Evolutionary conservation across 2,888 invertebrate species (phyloP), one percentile per base, ranked within the genome.

Genomic region (Noctuana brunneofusca): DNA sequence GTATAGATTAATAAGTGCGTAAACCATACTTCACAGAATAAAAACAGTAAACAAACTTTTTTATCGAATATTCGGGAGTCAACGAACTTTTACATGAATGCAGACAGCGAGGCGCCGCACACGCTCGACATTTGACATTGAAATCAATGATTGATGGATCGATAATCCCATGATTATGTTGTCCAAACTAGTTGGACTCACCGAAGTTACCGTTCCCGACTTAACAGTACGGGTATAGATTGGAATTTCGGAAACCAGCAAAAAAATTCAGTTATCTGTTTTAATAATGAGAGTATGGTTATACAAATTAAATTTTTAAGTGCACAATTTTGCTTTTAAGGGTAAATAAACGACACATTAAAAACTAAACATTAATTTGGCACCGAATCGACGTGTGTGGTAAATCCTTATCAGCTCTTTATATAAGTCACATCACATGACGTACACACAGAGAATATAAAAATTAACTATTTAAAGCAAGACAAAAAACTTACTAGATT

Each of bases 41-140:
- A 41, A 52, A 43, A 32, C 41, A 38, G 43, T 22, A 60, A 32
- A 60, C 59, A 60, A 60, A 60, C 32, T 18, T 41, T 59, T 55
- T 55, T 55, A 12, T 24, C 32, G 57, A 57, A 35, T 43, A 62
- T 64, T 64, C 32, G 55, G 63, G 54, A 65, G 81, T 83, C 82
- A 76, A 75, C 72, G 80, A 84, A 78, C 87, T 74, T 66, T 48
- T 68, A 65, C 69, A 71, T 76, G 75, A 76, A 79, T 74, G 74
- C 75, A 87, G 87, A 87, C 87, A 72, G 80, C 75, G 52, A 80
- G 88, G 87, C 87, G 87, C 88, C 88, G 74, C 71, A 64, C 60
- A 43, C 41, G 43, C 22, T 54, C 43, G 65, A 75, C 78, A 79
- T 74, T 78, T 66, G 80, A 78, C 77, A 77, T 69, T 73, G 73